phyloP scores from a whole-genome alignment of 1,140 invertebrate genomes.

The Hylaeus anthracinus region DNA sequence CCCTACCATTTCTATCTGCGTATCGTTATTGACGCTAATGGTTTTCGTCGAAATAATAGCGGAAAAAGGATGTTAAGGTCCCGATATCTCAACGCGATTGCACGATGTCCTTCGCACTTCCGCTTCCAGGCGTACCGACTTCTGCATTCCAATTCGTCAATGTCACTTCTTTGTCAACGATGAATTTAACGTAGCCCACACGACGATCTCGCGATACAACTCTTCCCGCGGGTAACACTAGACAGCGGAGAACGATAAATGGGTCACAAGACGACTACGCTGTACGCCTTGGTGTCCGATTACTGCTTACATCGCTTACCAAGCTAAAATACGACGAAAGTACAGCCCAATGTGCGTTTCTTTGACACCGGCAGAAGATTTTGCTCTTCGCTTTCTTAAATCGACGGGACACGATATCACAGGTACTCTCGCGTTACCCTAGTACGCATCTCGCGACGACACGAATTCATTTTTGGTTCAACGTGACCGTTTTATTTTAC shows the following conservation, averaged over 20 bases:
- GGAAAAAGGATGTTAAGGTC: slow-evolving; percentile 29
- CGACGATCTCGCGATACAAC: slow-evolving; percentile 47
- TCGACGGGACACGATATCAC: not conserved
- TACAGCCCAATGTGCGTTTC: slow-evolving; percentile 6
- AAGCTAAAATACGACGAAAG: slow-evolving; percentile 53
- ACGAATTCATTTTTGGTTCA: too few species aligned
- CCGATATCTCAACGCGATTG: slow-evolving; percentile 1
- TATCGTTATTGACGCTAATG: not conserved
- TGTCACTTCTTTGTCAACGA: slow-evolving; percentile 53
- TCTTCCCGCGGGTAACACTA: slow-evolving; percentile 63
- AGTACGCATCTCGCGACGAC: not conserved
- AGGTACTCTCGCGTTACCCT: not conserved
- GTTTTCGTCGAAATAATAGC: slow-evolving; percentile 20
- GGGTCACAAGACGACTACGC: slow-evolving; percentile 65
- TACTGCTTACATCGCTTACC: slow-evolving; percentile 56
- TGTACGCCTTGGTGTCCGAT: slow-evolving; percentile 59
- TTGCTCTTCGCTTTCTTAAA: not conserved
- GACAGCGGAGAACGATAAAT: slow-evolving; percentile 66
- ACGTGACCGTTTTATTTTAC: too few species aligned
- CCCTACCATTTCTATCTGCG: too few species aligned
- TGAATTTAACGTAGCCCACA: slow-evolving; percentile 52
- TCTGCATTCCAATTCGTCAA: slow-evolving; percentile 37
- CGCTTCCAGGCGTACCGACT: not conserved
- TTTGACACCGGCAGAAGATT: not conserved
- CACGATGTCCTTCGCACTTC: slow-evolving; percentile 41